Evolutionary conservation across 1,140 invertebrate species (phyloP), one percentile per base, ranked within the genome.

Genomic region (Protaetia brevitarsis): DNA sequence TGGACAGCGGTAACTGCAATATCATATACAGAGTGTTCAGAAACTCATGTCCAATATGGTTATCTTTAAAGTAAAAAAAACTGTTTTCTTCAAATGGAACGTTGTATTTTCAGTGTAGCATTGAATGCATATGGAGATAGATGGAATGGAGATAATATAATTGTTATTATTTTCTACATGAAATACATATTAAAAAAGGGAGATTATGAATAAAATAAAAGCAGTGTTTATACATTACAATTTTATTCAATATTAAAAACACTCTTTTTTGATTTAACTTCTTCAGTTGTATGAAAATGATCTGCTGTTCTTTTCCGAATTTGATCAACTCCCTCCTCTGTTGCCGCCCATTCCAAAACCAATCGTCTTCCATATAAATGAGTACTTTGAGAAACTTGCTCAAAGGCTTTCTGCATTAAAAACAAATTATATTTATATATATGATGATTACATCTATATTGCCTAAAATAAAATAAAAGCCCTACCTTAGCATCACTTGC

Each of bases 311-410:
- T 87, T 80, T 91, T 92, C 65, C 94, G 83, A n/a, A 97, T 80
- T 67, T 89, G 83, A 13, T 90, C 87, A 2, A 97, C 80, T 68
- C 87, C 85, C 72, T 95, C 91, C 30, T 89, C 89, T n/a, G 87
- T 83, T 34, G 90, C 85, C 0, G 97, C 96, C 97, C 97, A 99
- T 84, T 99, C 97, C 16, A 99, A 80, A 0, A 98, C 95, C 68
- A 99, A 81, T 36, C 96, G 85, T 71, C 97, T 84, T 2, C 96
- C 97, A 78, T 96, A 99, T 78, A 99, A 90, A 86, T 99, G 97
- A 68, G 97, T 99, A 73, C 95, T 98, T 78, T 95, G 93, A 71
- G 89, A 90, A 0, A 99, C 75, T 0, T 96, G 88, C 69, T 96
- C 90, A 81, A 98, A 97, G 0, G 97, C 96, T 77, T 86, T 86